Conservation (phyloP, 2,888 invertebrate species). For the Minunthozetes semirufus region DNA sequence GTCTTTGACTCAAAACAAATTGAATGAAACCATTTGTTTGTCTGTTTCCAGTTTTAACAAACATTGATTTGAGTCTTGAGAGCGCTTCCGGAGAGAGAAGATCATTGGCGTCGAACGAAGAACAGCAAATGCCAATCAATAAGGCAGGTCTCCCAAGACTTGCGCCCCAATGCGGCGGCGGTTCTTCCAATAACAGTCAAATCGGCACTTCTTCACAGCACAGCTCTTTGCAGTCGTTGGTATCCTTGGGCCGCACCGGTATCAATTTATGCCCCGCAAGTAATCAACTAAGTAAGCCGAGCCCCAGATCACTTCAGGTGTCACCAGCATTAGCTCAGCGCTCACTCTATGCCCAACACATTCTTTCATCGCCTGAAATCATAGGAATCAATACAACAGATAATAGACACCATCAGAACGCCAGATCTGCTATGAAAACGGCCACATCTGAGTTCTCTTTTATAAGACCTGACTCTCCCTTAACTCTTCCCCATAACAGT, state of each 20-base stretch:
- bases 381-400: slow-evolving; percentile 34
- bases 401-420: slow-evolving; percentile 8
- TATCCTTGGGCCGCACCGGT: slow-evolving; percentile 20
- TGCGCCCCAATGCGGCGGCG: slow-evolving; percentile 41
- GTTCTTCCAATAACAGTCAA: not conserved
- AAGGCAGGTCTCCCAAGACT: slow-evolving; percentile 38
- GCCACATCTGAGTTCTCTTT: slow-evolving; percentile 43
- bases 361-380: slow-evolving; percentile 39
- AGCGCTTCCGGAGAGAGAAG: slow-evolving; percentile 1
- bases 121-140: not conserved
- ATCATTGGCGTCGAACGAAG: slow-evolving; percentile 20
- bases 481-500: slow-evolving; percentile 32
- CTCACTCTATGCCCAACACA: slow-evolving; percentile 43
- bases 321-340: slow-evolving; percentile 41
- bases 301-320: slow-evolving; percentile 40
- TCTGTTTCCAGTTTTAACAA: slow-evolving; percentile 2
- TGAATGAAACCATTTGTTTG: not conserved
- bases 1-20: not conserved
- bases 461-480: slow-evolving; percentile 42
- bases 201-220: slow-evolving; percentile 8
- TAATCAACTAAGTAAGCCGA: slow-evolving; percentile 35
- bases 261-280: not conserved
- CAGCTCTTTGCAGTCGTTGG: slow-evolving; percentile 29
- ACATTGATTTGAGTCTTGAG: slow-evolving; percentile 26
- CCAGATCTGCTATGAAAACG: slow-evolving; percentile 39